Conservation (phyloP, 2,113 vertebrate species). For the Eira barbara region DNA sequence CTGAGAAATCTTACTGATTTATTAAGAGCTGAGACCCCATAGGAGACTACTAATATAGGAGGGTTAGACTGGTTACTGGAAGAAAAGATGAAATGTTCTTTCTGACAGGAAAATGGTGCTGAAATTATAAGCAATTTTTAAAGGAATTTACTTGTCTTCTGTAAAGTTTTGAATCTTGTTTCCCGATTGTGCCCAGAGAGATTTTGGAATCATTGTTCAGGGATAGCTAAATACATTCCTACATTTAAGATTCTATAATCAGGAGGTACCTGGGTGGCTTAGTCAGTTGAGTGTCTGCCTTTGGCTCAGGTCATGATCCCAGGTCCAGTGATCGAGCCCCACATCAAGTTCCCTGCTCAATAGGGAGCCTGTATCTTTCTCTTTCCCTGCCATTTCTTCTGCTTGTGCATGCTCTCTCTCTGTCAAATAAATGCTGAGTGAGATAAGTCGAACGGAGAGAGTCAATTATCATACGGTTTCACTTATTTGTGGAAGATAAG, state of each 20-base stretch:
- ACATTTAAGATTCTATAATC: neutral
- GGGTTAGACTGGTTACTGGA: neutral
- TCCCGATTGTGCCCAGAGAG: neutral
- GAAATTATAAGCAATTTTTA: neutral
- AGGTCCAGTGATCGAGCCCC: too few species aligned
- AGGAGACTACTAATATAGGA: neutral
- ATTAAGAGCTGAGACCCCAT: neutral
- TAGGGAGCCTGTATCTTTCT: too few species aligned
- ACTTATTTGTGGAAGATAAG: too few species aligned
- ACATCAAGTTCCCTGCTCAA: too few species aligned
- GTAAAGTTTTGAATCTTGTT: neutral
- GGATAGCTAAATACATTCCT: neutral
- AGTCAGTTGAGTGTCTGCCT: too few species aligned
- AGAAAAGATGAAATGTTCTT: neutral
- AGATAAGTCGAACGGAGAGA: too few species aligned
- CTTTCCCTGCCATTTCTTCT: too few species aligned
- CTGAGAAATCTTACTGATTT: neutral
- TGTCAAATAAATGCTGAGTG: too few species aligned
- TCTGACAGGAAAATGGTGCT: slow-evolving; percentile 24
- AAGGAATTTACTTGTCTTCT: neutral
- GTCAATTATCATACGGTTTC: too few species aligned
- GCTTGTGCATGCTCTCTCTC: too few species aligned
- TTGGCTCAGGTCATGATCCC: too few species aligned
- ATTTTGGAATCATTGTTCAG: neutral
- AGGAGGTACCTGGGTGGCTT: too few species aligned